These are phyloP conservation scores for Eupelmus urozonus DNA, from an alignment of 2,888 invertebrate genomes.

Conservation along the genomic window DNA sequence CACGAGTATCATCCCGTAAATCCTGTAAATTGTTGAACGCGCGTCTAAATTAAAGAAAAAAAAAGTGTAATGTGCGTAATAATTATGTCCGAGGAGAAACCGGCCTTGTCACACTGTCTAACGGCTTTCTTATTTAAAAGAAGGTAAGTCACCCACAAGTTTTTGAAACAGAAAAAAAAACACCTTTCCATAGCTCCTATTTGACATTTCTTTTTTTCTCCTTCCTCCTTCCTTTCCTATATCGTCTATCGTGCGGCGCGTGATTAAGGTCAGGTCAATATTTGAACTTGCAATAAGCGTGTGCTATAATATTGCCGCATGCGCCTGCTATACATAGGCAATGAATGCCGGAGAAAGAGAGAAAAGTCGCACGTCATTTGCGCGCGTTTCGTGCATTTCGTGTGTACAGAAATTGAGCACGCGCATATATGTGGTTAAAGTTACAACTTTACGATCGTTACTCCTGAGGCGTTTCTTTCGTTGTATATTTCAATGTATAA, in stretches of 20 bases:
- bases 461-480: not conserved
- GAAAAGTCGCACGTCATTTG: slow-evolving; percentile 3
- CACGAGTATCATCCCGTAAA: not conserved
- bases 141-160: slow-evolving; percentile 59
- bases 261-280: slow-evolving; percentile 69
- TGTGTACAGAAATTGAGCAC: not conserved
- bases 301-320: not conserved
- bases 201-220: slow-evolving; percentile 1
- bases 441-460: slow-evolving; percentile 2
- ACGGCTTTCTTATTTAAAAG: slow-evolving; percentile 59
- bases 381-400: not conserved
- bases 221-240: not conserved
- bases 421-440: slow-evolving; percentile 1
- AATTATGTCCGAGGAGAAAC: slow-evolving; percentile 60
- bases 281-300: slow-evolving; percentile 62
- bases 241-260: slow-evolving; percentile 19
- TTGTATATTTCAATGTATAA: not conserved
- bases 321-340: not conserved
- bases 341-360: slow-evolving; percentile 7
- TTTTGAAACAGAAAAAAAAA: slow-evolving; percentile 4
- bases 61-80: slow-evolving; percentile 56
- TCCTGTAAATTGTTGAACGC: slow-evolving; percentile 9
- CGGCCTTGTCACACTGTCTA: slow-evolving; percentile 59
- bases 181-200: not conserved
- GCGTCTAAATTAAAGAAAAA: slow-evolving; percentile 22